Evolutionary conservation across 2,888 invertebrate genomes (phyloP).

Genomic region (Pyrocoelia pectoralis): DNA sequence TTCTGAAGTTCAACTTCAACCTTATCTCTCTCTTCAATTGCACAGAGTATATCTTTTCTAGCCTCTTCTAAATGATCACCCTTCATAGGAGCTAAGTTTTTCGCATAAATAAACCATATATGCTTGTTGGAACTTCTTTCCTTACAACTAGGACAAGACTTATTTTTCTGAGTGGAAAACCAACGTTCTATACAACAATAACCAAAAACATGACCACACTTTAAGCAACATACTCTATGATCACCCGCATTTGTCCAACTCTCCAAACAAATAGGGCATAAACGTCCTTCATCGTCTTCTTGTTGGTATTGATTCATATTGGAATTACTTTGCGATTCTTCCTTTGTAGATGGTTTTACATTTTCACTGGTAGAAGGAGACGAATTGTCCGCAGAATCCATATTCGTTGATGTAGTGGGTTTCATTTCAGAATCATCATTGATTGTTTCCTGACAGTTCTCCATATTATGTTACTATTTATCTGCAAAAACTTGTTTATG

Average conservation of each 20-base stretch:
- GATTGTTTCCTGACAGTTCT: too few relatives aligned
- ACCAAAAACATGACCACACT: constrained; percentile 95
- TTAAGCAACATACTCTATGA: constrained; percentile 85
- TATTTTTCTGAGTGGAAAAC: constrained; percentile 66
- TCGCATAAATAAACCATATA: constrained; percentile 74
- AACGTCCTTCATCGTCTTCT: background rate
- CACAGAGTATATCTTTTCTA: constrained; percentile 67
- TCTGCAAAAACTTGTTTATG: too few relatives aligned
- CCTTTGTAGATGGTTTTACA: too few relatives aligned
- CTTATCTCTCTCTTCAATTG: constrained; percentile 66
- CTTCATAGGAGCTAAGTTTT: constrained; percentile 77
- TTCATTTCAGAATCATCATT: too few relatives aligned
- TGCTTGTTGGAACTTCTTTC: constrained; percentile 57
- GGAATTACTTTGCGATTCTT: too few relatives aligned
- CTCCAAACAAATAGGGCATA: constrained; percentile 89
- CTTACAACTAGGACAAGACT: constrained; percentile 90
- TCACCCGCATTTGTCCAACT: constrained; percentile 86
- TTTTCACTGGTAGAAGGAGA: too few relatives aligned
- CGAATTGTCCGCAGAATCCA: too few relatives aligned
- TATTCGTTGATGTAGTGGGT: too few relatives aligned
- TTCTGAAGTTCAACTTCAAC: constrained; percentile 71
- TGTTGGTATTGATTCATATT: too few relatives aligned
- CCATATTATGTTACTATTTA: too few relatives aligned
- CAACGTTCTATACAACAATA: constrained; percentile 79
- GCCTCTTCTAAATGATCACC: constrained; percentile 77